phyloP scores from a whole-genome alignment of 1,140 invertebrate species.

The Cylas formicarius region DNA sequence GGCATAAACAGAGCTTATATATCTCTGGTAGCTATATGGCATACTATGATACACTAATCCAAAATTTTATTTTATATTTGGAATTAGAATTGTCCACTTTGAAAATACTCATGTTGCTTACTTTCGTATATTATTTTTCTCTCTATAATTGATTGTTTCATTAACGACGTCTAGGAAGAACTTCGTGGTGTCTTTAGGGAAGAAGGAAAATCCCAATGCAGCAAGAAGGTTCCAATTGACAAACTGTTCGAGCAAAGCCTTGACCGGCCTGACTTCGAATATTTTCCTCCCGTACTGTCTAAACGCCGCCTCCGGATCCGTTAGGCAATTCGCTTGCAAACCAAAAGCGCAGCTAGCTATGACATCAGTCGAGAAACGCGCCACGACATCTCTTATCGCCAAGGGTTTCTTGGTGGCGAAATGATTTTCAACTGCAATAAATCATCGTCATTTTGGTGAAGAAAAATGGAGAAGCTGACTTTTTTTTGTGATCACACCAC shows the following conservation, averaged over 20 bases:
- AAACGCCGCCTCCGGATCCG: slow-evolving; percentile 49
- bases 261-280: slow-evolving; percentile 1
- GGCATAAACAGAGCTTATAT: too few relatives aligned
- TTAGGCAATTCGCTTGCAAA: slow-evolving; percentile 50
- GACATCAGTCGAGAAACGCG: slow-evolving; percentile 55
- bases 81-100: too few relatives aligned
- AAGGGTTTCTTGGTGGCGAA: too few relatives aligned
- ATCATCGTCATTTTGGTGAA: too few relatives aligned
- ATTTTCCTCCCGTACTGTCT: slow-evolving; percentile 12
- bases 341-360: slow-evolving; percentile 57
- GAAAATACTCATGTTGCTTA: too few relatives aligned
- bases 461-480: too few relatives aligned
- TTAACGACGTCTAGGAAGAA: slow-evolving; percentile 21
- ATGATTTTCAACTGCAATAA: too few relatives aligned
- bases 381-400: slow-evolving; percentile 40
- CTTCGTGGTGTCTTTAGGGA: slow-evolving; percentile 13
- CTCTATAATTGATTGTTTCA: slow-evolving; percentile 26
- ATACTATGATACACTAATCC: too few relatives aligned
- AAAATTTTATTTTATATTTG: too few relatives aligned
- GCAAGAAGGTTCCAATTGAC: slow-evolving; percentile 5
- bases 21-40: too few relatives aligned
- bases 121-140: slow-evolving; percentile 15
- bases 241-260: slow-evolving; percentile 1
- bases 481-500: too few relatives aligned
- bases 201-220: slow-evolving; percentile 13